Evolutionary conservation across 2,888 invertebrate species (phyloP), one percentile per base, ranked within the genome.

Genomic region (Hydrotaea diabolus): DNA sequence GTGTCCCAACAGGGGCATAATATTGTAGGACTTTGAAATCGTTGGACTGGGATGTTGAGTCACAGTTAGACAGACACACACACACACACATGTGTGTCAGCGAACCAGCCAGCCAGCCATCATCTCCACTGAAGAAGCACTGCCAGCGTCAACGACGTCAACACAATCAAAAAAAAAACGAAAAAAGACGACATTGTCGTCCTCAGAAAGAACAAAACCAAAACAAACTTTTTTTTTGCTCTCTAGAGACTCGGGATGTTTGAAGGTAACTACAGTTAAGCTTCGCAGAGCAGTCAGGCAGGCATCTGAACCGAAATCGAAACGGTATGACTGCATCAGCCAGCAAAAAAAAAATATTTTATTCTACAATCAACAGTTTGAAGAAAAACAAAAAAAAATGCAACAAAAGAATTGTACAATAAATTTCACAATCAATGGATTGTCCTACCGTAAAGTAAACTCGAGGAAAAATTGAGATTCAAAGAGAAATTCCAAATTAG

Each of bases 201-300:
- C 57, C 72, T 53, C 64, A 46, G n/a, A n/a, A 59, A 74, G 73
- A 82, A 78, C 74, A 74, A 49, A 53, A 55, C 31, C 49, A n/a
- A 49, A 49, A 15, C 49, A 75, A 49, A 49, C 49, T 49, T 43
- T 43, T 43, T 78, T 72, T 39, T 11, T 11, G 39, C 80, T 74
- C 83, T 59, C 59, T 55, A 53, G 83, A 77, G 59, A 59, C 49
- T 49, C 49, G 23, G 57, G 57, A 3, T 76, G 77, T 36, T 19
- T 21, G 49, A 83, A 73, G 83, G 80, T 74, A 83, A 79, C 71
- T 80, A 84, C 83, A 80, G 80, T 80, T 84, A 84, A 64, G 62
- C 62, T n/a, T 31, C 26, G 59, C 26, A 9, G 2, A 17, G 11
- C 17, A 69, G 43, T 3, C 69, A 19, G 43, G 19, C 31, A 46